Evolutionary conservation across 2,797 vertebrate species (phyloP).

Genomic region (Gambelia wislizenii): DNA sequence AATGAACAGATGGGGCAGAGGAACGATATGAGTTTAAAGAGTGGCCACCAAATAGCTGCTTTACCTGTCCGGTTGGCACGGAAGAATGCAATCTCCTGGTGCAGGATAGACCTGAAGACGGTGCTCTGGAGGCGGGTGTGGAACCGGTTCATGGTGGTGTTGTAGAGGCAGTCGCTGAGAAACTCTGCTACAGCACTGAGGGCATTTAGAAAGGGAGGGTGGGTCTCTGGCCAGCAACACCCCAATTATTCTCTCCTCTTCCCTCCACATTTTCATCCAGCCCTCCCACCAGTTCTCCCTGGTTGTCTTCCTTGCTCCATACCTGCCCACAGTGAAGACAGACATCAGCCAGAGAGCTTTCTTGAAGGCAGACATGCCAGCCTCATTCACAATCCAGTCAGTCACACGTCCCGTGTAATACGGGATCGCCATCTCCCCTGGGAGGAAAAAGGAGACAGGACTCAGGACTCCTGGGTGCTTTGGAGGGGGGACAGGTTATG

Average conservation of each 20-base stretch:
- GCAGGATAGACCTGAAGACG: constrained; percentile 85
- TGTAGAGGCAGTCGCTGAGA: constrained; percentile 83
- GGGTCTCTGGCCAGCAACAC: neutral
- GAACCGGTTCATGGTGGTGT: constrained; percentile 81
- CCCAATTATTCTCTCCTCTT: too few relatives aligned
- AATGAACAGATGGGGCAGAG: too few relatives aligned
- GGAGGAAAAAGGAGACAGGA: neutral
- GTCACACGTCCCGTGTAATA: constrained; percentile 87
- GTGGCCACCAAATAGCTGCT: neutral
- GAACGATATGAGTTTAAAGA: neutral
- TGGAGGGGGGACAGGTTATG: too few relatives aligned
- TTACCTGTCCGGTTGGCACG: constrained; percentile 80
- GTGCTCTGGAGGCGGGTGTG: constrained; percentile 82
- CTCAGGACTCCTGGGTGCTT: neutral
- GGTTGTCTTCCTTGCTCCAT: neutral
- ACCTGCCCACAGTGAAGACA: constrained; percentile 86
- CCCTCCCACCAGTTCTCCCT: too few relatives aligned
- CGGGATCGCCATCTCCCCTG: constrained; percentile 92
- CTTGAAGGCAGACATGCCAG: constrained; percentile 77
- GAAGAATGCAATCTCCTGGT: constrained; percentile 88
- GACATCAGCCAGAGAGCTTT: constrained; percentile 83
- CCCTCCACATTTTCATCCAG: neutral
- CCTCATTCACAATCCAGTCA: constrained; percentile 87
- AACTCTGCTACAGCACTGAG: constrained; percentile 87
- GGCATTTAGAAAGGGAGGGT: neutral